Base-by-base conservation (phyloP, 1,140 invertebrate genomes). In the Aphelenchoides besseyi region DNA sequence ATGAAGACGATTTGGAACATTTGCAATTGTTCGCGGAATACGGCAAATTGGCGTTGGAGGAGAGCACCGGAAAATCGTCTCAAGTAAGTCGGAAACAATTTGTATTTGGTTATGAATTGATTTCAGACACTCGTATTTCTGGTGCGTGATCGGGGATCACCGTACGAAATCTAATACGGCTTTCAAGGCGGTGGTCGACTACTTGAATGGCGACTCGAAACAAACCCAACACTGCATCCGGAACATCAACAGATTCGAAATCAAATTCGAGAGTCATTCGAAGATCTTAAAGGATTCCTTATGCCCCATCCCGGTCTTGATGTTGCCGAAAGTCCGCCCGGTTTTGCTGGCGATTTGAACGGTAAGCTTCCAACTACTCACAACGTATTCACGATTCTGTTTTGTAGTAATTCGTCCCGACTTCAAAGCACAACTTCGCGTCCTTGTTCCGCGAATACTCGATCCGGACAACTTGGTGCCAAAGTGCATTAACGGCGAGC, bases 231-330 rank as follows among this genome's bases (percentile, higher is more conserved):
- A 79, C 95, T 98, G 84, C 95, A 98, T 86, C 90, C 91, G 0
- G 95, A 98, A 86, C 86, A 98, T 52, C 93, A 97, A 83, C 92
- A 93, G 59, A 87, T 98, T 18, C 88, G 97, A 23, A 90, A 91
- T 82, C 94, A 98, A 84, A 97, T 99, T 72, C 90, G 91, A 63
- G 91, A 92, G 1, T 98, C 95, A 85, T 98, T 98, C 87, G 90
- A 90, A 9, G 91, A 95, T 80, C 95, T 98, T 75, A 90, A 91
- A 9, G 98, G 95, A 85, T 98, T 95, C 86, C 86, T 99, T 41
- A 91, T 99, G 91, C 96, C 96, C 9, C 95, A 98, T 89, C 96
- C 96, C 0, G 96, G 96, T 16, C 88, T 97, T 0, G 91, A 91
- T 84, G 96, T 98, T 26, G 94, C 95, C 53, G 97, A 93, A 16